Evolutionary conservation across 2,797 vertebrate species (phyloP), one percentile per base, ranked within the genome.

Genomic region (Enteromius fasciolatus): DNA sequence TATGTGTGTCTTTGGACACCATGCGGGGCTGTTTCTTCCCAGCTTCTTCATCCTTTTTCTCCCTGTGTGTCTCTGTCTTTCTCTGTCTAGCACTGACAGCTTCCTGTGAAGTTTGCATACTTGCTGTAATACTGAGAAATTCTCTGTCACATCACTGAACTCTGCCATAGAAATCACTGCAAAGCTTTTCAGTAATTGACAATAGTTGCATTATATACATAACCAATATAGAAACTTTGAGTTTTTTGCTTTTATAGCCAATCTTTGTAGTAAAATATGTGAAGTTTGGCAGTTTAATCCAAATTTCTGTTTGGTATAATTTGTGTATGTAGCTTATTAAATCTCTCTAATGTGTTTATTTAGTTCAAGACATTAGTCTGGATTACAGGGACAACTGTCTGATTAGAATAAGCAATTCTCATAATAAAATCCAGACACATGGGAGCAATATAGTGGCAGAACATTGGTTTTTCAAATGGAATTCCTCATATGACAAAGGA

Each of bases 391-490:
- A 72, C 64, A 66, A 33, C 9, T 54, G 61, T 39, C 36, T 75
- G 61, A 67, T 76, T 74, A 52, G 25, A 67, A 41, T 79, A 66
- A 76, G 23, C 4, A 1, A 31, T 81, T 67, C 73, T 25, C 23
- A 39, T 48, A 50, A 39, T 76, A 44, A 59, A 31, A 78, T 74
- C 14, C 31, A 73, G 80, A 85, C 81, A 68, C 59, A 84, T 64
- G 67, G 33, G 33, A 76, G 80, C 61, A 72, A 4, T 31, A 72
- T 23, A 68, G 50, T 69, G 39, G 59, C 66, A 78, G 74, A 86
- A 80, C 77, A 28, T 28, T 78, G 82, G 76, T 50, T 59, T 80
- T 73, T 54, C 79, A 74, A 80, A 68, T 39, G 33, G 41, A 39
- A 48, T 66, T 76, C 80, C 10, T 50, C 36, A 41, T 80, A 50